These are phyloP conservation scores for Pterocles burchelli DNA, from an alignment of 2,113 vertebrate species.

Conservation along the genomic window DNA sequence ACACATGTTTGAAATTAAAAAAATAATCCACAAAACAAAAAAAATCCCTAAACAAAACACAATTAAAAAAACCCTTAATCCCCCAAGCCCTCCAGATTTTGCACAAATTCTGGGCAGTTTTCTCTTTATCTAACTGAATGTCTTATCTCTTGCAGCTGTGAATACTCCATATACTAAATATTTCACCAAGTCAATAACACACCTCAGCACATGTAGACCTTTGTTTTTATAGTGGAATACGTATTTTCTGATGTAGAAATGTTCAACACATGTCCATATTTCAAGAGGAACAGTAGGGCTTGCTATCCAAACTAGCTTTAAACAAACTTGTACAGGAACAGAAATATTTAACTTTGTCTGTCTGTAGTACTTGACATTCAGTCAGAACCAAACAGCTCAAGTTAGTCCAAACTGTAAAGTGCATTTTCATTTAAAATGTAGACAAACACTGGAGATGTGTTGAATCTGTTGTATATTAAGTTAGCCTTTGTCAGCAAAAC, in stretches of 20 bases:
- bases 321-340: background rate
- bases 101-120: background rate
- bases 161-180: background rate
- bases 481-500: slow-evolving; percentile 23
- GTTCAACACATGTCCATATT: background rate
- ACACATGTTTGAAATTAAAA: background rate
- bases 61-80: accelerated
- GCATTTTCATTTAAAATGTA: background rate
- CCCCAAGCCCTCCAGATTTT: background rate
- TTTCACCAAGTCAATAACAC: background rate
- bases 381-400: background rate
- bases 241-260: background rate
- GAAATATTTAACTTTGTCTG: background rate
- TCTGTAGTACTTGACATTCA: background rate
- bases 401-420: background rate
- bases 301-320: background rate
- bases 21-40: background rate
- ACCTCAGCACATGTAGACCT: background rate
- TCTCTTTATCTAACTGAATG: background rate
- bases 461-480: background rate
- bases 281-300: background rate
- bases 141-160: background rate
- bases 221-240: background rate
- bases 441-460: background rate
- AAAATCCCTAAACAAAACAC: background rate